These are phyloP conservation scores for Netelia melanura DNA, from an alignment of 2,888 invertebrate species.

Conservation along the genomic window DNA sequence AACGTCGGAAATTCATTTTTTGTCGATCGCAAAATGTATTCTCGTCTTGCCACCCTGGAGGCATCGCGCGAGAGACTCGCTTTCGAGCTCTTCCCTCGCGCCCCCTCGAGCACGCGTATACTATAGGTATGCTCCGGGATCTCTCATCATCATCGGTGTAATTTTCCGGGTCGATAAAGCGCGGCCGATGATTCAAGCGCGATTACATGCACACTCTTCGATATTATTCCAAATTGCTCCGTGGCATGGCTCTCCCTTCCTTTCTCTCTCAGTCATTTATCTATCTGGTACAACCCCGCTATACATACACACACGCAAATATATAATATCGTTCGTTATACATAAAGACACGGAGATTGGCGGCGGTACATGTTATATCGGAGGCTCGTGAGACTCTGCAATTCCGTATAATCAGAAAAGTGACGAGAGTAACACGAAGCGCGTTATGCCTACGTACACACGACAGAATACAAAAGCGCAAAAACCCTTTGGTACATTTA, in stretches of 20 bases:
- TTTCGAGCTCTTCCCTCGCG: slow-evolving; percentile 28
- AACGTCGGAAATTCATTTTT: slow-evolving; percentile 23
- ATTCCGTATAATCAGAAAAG: slow-evolving; percentile 67
- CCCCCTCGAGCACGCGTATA: neutral
- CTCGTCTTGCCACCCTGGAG: slow-evolving; percentile 43
- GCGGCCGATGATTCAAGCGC: slow-evolving; percentile 66
- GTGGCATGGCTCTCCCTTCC: slow-evolving; percentile 53
- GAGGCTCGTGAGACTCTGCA: slow-evolving; percentile 43
- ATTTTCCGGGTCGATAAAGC: slow-evolving; percentile 69
- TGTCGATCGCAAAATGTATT: slow-evolving; percentile 28
- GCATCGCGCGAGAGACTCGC: slow-evolving; percentile 39
- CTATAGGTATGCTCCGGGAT: slow-evolving; percentile 31
- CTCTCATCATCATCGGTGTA: slow-evolving; percentile 67
- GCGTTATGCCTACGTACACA: slow-evolving; percentile 48
- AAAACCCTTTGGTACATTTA: neutral
- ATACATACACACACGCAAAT: neutral
- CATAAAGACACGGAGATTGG: slow-evolving; percentile 61
- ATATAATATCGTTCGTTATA: slow-evolving; percentile 6
- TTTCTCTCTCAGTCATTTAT: slow-evolving; percentile 59
- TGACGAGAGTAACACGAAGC: slow-evolving; percentile 66
- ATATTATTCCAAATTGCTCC: slow-evolving; percentile 70
- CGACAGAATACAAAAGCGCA: slow-evolving; percentile 34
- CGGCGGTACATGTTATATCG: slow-evolving; percentile 47
- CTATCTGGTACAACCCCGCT: slow-evolving; percentile 63
- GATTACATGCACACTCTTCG: slow-evolving; percentile 69